Conservation (phyloP, 2,888 invertebrate species). For the Hydrotaea diabolus region DNA sequence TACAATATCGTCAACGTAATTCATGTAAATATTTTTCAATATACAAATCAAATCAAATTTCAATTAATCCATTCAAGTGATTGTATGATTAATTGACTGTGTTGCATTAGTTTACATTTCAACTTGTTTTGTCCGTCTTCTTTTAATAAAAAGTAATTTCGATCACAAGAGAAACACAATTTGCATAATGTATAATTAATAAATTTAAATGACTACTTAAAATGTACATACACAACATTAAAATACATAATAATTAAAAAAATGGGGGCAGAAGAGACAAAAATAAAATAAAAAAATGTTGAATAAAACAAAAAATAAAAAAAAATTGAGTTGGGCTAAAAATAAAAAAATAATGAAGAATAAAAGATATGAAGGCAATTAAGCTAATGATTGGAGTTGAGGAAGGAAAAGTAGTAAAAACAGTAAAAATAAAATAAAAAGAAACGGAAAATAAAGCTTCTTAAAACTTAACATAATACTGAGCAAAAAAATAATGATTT, state of each 20-base stretch:
- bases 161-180: slow-evolving; percentile 68
- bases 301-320: slow-evolving; percentile 32
- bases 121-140: slow-evolving; percentile 13
- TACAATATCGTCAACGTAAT: slow-evolving; percentile 52
- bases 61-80: slow-evolving; percentile 24
- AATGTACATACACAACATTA: slow-evolving; percentile 47
- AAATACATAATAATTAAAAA: slow-evolving; percentile 41
- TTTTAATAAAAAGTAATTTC: slow-evolving; percentile 64
- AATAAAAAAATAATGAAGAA: slow-evolving; percentile 31
- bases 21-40: slow-evolving; percentile 56
- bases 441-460: slow-evolving; percentile 69
- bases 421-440: slow-evolving; percentile 54
- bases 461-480: slow-evolving; percentile 80
- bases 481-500: slow-evolving; percentile 76
- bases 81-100: slow-evolving; percentile 27
- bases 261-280: slow-evolving; percentile 19
- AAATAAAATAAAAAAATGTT: slow-evolving; percentile 39
- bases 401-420: slow-evolving; percentile 55
- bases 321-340: slow-evolving; percentile 27
- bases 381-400: slow-evolving; percentile 41
- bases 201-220: slow-evolving; percentile 61
- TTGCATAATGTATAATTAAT: slow-evolving; percentile 45
- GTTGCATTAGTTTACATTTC: slow-evolving; percentile 8
- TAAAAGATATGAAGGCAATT: slow-evolving; percentile 35
- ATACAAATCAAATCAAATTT: not conserved